Base-by-base conservation (phyloP, 2,888 invertebrate genomes). In the Synergus itoensis region DNA sequence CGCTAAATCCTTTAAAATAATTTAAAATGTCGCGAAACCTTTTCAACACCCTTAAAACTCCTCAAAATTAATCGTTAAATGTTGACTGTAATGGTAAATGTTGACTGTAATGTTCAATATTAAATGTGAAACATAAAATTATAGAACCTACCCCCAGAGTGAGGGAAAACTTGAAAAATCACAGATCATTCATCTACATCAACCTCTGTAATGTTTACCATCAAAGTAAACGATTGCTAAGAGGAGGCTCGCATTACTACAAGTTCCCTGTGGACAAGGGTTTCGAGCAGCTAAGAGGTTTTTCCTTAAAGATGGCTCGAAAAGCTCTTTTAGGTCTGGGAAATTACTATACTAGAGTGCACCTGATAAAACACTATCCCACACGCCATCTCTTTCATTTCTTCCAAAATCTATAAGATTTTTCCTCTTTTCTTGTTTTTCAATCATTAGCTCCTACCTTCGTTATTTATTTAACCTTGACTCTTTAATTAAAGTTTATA, bases 311-410 rank as follows among this genome's bases (percentile, higher is more conserved):
- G 18, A 65, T 41, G 41, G 40, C 41, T 65, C 18, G 43, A 41
- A 65, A 43, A 65, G 18, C 18, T 41, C 43, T 43, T 43, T 36
- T 9, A 40, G 43, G 4, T 18, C 18, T 11, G 41, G 65, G 18
- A 65, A 41, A 41, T 57, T 12, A 45, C 45, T 45, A 45, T 65
- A 65, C n/a, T 16, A 65, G 65, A 65, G 65, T 65, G 65, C 65
- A 41, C 18, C 65, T 65, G 41, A 41, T 18, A 65, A 4, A 65
- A 65, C 40, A 12, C n/a, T 43, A 18, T 12, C 18, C 41, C 41
- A 65, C 65, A 65, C 40, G 40, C 41, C 18, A 43, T 65, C 65
- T 65, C 43, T 11, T 65, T 5, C 18, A 65, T 65, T 65, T 65
- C 41, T 0, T 40, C 65, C 12, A 43, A 11, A 41, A 41, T 40